Evolutionary conservation across 2,888 invertebrate species (phyloP).

Genomic region (Ectemnius continuus): DNA sequence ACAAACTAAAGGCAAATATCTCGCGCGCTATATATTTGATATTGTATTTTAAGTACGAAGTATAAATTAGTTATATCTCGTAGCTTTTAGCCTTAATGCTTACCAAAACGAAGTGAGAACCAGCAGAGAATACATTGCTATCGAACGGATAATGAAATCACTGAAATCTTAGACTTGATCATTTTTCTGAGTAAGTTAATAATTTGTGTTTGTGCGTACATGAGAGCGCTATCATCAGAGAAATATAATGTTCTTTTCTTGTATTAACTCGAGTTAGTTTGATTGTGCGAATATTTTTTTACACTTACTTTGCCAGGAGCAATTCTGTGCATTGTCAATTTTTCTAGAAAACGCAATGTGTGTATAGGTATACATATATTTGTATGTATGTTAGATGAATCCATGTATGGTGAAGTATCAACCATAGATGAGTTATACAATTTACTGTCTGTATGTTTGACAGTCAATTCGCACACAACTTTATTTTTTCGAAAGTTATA

Average conservation of each 20-base stretch:
- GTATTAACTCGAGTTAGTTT: constrained; percentile 39
- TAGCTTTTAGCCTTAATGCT: no score
- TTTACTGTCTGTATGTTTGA: no score
- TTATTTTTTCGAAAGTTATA: no score
- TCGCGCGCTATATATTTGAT: no score
- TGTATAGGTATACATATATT: constrained; percentile 12
- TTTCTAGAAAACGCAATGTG: constrained; percentile 31
- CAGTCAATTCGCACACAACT: no score
- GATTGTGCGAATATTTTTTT: constrained; percentile 47
- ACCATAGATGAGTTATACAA: constrained; percentile 33
- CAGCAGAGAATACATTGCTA: background rate
- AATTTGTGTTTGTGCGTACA: constrained; percentile 38
- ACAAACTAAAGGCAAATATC: no score
- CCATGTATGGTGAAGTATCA: constrained; percentile 42
- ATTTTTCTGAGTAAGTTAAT: constrained; percentile 25
- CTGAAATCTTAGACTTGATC: constrained; percentile 51
- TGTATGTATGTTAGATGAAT: constrained; percentile 30
- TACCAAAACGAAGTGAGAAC: no score
- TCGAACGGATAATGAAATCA: constrained; percentile 14
- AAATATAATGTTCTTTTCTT: constrained; percentile 23
- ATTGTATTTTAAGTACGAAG: no score
- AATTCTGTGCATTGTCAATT: constrained; percentile 25
- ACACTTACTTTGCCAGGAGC: constrained; percentile 27
- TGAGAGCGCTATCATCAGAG: constrained; percentile 26
- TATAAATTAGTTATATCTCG: no score